Evolutionary conservation across 2,797 vertebrate genomes (phyloP).

Genomic region (Dendrocincla fuliginosa): DNA sequence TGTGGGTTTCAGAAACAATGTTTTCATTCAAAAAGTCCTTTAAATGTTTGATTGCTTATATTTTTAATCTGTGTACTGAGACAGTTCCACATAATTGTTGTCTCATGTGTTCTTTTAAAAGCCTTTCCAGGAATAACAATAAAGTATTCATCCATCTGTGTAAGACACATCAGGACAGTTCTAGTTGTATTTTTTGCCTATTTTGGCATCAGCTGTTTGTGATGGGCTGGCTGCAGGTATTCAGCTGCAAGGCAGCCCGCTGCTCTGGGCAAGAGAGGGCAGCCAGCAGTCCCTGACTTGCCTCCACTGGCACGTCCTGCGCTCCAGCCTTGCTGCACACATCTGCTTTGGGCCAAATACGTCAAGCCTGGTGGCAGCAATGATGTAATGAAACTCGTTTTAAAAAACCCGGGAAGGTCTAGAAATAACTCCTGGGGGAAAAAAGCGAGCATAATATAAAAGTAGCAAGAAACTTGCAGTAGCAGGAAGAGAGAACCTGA

Average conservation of each 20-base stretch:
- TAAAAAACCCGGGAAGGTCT: background rate
- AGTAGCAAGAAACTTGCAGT: background rate
- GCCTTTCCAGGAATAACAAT: constrained; percentile 78
- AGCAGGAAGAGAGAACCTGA: background rate
- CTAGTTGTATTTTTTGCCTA: background rate
- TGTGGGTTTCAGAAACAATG: background rate
- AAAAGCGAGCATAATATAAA: background rate
- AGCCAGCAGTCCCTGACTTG: background rate
- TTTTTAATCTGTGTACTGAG: constrained; percentile 24
- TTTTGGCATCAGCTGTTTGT: constrained; percentile 16
- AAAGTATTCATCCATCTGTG: constrained; percentile 76
- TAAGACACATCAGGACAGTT: constrained; percentile 37
- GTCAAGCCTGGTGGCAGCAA: background rate
- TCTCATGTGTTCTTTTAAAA: constrained; percentile 73
- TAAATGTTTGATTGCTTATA: constrained; percentile 1
- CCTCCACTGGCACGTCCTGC: background rate
- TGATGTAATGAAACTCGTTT: background rate
- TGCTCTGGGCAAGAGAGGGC: background rate
- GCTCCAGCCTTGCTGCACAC: background rate
- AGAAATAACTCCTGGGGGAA: background rate
- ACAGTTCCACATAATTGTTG: constrained; percentile 35
- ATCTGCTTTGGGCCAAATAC: background rate
- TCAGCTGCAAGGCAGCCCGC: background rate
- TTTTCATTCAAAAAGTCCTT: background rate
- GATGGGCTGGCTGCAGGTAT: background rate